Evolutionary conservation across 1,140 invertebrate species (phyloP).

Genomic region (Patella vulgata): DNA sequence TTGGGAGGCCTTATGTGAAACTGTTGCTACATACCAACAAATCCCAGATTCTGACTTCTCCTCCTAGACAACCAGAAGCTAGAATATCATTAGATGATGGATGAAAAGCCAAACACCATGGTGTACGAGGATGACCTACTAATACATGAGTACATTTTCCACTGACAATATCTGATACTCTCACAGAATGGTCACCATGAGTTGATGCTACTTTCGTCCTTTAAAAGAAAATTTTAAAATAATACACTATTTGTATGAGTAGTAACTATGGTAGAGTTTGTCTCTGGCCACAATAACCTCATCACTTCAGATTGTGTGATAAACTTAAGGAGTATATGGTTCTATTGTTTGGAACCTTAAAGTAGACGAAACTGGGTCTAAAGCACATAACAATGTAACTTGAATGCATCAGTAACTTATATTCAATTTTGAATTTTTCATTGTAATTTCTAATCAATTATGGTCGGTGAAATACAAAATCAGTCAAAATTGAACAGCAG

Average conservation of each 20-base stretch:
- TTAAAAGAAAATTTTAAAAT: constrained; percentile 33
- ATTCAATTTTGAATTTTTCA: too few relatives aligned
- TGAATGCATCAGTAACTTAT: too few relatives aligned
- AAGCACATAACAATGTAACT: too few relatives aligned
- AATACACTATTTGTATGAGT: neutral
- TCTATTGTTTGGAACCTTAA: too few relatives aligned
- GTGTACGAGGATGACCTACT: constrained; percentile 86
- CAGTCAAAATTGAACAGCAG: neutral
- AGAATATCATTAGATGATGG: constrained; percentile 84
- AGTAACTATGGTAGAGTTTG: neutral
- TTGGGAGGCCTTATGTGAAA: too few relatives aligned
- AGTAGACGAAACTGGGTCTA: too few relatives aligned
- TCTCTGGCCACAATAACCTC: neutral
- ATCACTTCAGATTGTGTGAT: neutral
- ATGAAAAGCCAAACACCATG: constrained; percentile 92
- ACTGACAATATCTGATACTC: constrained; percentile 81
- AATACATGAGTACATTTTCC: constrained; percentile 83
- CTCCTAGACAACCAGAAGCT: constrained; percentile 88
- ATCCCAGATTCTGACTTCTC: constrained; percentile 92
- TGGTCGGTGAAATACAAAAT: too few relatives aligned
- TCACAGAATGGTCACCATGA: constrained; percentile 92
- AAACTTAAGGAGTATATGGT: neutral
- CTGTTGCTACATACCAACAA: constrained; percentile 81
- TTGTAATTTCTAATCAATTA: too few relatives aligned
- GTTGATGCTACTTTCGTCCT: constrained; percentile 87